phyloP scores from a whole-genome alignment of 2,113 vertebrate species.

The Himantopus leucocephalus region DNA sequence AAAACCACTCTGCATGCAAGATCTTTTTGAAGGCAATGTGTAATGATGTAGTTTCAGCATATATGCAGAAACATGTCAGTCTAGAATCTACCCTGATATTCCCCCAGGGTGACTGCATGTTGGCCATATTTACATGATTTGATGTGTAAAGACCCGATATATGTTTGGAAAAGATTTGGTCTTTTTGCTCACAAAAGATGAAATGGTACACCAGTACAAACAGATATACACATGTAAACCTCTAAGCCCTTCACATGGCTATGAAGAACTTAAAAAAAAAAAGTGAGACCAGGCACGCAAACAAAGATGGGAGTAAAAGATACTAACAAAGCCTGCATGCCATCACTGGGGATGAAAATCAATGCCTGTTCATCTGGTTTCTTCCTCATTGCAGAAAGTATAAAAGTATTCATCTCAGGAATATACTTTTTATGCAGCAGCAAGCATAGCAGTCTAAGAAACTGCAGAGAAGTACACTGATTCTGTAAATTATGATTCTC shows the following conservation, averaged over 20 bases:
- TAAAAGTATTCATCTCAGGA: not conserved
- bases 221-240: not conserved
- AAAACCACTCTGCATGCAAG: not conserved
- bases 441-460: not conserved
- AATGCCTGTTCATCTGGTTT: not conserved
- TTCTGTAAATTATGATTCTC: not conserved
- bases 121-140: not conserved
- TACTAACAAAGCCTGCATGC: not conserved
- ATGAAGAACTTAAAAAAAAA: not conserved
- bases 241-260: not conserved
- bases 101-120: not conserved
- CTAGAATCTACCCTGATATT: not conserved
- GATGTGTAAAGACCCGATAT: not conserved
- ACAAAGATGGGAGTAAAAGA: not conserved
- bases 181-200: not conserved
- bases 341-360: not conserved
- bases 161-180: not conserved
- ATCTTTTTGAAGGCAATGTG: not conserved
- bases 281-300: not conserved
- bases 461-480: not conserved
- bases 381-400: not conserved
- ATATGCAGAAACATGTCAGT: not conserved
- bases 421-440: not conserved
- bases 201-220: not conserved
- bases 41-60: not conserved